Percentiles rank a stretch among this genome's conserved stretches.
Conservation (phyloP, 2,797 vertebrate genomes). For the Gymnopithys bicolor region DNA sequence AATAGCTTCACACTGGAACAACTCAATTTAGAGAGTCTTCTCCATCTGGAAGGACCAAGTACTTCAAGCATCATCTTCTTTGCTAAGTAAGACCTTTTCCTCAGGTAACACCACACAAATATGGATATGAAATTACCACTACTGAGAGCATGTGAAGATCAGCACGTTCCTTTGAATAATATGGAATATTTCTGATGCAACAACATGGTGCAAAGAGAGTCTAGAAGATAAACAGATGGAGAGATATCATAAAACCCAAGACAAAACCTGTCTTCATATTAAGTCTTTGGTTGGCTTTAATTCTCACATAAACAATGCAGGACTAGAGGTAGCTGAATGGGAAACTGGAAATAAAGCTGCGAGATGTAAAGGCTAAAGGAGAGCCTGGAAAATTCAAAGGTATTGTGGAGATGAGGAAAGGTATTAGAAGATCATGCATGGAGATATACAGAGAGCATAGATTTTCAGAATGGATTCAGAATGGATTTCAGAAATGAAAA, state of each 20-base stretch:
- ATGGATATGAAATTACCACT: not conserved
- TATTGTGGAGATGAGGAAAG: not conserved
- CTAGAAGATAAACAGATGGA: not conserved
- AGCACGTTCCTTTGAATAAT: not conserved
- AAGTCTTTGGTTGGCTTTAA: not conserved
- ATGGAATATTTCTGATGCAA: not conserved
- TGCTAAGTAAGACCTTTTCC: not conserved
- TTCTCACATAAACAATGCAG: not conserved
- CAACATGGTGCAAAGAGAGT: not conserved
- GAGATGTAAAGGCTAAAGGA: not conserved
- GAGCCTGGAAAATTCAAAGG: not conserved
- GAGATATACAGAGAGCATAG: not conserved
- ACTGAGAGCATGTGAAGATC: not conserved
- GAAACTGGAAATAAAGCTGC: not conserved
- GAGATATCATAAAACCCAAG: not conserved
- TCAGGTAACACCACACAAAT: not conserved
- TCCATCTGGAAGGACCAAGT: not conserved
- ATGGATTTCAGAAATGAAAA: not conserved
- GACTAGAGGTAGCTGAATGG: not conserved
- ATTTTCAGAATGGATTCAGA: not conserved
- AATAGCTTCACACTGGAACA: not conserved
- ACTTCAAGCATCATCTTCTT: not conserved
- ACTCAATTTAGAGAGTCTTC: not conserved
- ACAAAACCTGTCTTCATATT: not conserved
- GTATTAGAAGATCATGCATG: not conserved